A percentile compares a stretch with the other conserved stretches of the same genome.
Conservation (phyloP, 37 sponge, comb jelly and placozoan species). For the Axinella damicornis region DNA sequence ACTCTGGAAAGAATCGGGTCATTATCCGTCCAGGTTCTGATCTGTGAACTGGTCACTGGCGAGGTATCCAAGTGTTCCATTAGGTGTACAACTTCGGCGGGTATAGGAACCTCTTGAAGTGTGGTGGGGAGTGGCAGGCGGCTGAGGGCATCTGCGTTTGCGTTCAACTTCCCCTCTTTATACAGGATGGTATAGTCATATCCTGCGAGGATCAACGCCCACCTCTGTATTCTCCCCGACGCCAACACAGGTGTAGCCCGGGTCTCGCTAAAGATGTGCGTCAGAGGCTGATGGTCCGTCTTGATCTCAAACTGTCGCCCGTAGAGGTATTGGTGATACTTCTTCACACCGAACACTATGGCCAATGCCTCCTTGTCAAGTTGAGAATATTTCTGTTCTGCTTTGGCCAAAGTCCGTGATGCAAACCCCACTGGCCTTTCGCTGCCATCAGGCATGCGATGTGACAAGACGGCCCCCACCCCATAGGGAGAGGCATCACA, state of each 20-base stretch:
- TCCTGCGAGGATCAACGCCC: neutral
- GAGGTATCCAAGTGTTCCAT: no score
- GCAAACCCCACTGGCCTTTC: constrained; percentile 51
- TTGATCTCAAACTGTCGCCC: constrained; percentile 13
- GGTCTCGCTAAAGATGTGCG: constrained; percentile 8
- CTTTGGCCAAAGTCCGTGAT: constrained; percentile 19
- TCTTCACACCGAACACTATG: neutral
- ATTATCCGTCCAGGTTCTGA: no score
- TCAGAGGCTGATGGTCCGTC: constrained; percentile 19
- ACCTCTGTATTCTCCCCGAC: constrained; percentile 2
- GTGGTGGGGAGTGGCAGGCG: no score
- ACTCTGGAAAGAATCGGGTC: no score
- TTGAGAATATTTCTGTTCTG: constrained; percentile 14
- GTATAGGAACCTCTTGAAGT: no score
- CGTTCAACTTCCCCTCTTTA: no score
- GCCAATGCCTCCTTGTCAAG: constrained; percentile 20
- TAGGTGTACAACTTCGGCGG: no score
- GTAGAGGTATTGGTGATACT: constrained; percentile 14
- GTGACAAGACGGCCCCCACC: constrained; percentile 31
- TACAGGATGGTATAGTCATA: no score
- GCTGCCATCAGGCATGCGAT: constrained; percentile 13
- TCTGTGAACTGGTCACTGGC: no score
- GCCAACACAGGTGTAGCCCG: constrained; percentile 12
- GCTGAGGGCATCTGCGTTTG: no score
- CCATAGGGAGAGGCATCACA: constrained; percentile 40